Percentiles rank a stretch among this genome's conserved stretches.
Conservation (phyloP, 1,140 invertebrate genomes). For the Zelostemma sp. region DNA sequence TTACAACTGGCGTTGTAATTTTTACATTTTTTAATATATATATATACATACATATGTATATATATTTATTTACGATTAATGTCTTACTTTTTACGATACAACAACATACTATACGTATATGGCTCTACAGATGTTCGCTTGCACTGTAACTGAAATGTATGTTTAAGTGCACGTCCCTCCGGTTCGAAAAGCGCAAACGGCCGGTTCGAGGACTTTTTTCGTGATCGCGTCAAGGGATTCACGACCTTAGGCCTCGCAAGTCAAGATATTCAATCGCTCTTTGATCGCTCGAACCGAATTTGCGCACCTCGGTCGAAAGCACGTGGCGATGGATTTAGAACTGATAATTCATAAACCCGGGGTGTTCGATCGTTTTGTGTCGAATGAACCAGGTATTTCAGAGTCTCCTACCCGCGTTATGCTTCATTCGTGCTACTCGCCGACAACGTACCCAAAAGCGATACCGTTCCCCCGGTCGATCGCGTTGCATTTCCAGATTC, state of each 20-base stretch:
- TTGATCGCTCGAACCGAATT: too few species aligned
- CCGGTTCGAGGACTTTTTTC: slow-evolving; percentile 2
- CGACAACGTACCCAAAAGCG: slow-evolving; percentile 56
- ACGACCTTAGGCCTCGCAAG: slow-evolving; percentile 52
- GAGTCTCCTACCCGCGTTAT: slow-evolving; percentile 72
- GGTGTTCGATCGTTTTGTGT: slow-evolving; percentile 45
- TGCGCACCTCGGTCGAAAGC: not conserved
- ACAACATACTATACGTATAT: slow-evolving; percentile 72
- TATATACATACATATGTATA: slow-evolving; percentile 19
- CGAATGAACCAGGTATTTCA: slow-evolving; percentile 53
- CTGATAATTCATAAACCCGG: slow-evolving; percentile 52
- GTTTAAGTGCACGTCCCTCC: slow-evolving; percentile 56
- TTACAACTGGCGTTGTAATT: too few species aligned
- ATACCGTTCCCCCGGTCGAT: slow-evolving; percentile 31
- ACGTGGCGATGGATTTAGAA: slow-evolving; percentile 49
- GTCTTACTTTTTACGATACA: slow-evolving; percentile 67
- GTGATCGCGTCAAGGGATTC: too few species aligned
- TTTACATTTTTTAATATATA: too few species aligned
- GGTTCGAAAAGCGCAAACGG: slow-evolving; percentile 20
- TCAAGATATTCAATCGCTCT: too few species aligned
- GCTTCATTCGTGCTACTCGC: slow-evolving; percentile 68
- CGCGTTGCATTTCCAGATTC: slow-evolving; percentile 9
- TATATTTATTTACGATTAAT: slow-evolving; percentile 48
- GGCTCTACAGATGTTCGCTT: slow-evolving; percentile 72
- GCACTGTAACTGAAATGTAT: slow-evolving; percentile 71